Conservation (phyloP, 2,113 vertebrate genomes). For the Illadopsis cleaveri region DNA sequence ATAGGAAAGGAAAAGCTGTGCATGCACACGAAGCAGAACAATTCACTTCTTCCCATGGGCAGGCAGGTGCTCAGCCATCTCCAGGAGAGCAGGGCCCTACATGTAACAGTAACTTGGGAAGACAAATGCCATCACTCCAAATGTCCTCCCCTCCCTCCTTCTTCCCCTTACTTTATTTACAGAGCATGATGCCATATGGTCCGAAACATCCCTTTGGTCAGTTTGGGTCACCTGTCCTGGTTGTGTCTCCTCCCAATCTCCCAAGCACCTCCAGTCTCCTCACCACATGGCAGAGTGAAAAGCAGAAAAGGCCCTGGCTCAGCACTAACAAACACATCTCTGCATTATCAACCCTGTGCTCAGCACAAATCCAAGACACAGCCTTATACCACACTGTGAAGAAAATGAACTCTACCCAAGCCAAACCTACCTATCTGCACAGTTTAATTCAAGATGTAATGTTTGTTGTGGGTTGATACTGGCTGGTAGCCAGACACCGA, state of each 20-base stretch:
- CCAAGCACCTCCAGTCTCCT: background rate
- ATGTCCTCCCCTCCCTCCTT: background rate
- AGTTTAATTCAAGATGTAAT: background rate
- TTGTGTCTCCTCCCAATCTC: background rate
- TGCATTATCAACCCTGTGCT: background rate
- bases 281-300: background rate
- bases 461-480: background rate
- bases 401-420: background rate
- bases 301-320: background rate
- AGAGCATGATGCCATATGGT: background rate
- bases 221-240: background rate
- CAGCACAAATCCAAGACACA: background rate
- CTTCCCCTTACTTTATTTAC: background rate
- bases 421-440: background rate
- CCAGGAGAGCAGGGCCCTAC: background rate
- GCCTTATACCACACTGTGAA: background rate
- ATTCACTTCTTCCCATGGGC: background rate
- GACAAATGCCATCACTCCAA: background rate
- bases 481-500: background rate
- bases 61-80: background rate
- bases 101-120: background rate
- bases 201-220: background rate
- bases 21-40: rapidly evolving
- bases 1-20: background rate
- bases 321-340: too few species aligned